Evolutionary conservation across 2,113 vertebrate species (phyloP), one percentile per base, ranked within the genome.

Genomic region (Acrocephalus arundinaceus): DNA sequence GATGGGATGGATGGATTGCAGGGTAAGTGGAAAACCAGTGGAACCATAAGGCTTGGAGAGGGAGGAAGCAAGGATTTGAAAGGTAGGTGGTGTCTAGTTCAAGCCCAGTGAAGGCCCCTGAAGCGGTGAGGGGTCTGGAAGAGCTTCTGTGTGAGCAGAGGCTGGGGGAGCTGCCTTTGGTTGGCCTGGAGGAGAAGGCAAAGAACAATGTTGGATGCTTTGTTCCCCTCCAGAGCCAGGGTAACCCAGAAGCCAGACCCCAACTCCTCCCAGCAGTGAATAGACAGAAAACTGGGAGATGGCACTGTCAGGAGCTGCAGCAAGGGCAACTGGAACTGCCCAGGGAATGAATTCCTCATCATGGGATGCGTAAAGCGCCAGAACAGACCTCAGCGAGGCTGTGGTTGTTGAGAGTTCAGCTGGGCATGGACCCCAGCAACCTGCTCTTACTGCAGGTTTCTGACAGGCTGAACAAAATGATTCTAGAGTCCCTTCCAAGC

Each of bases 301-400:
- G 37, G 7, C 15, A 21, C 14, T 30, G 30, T 8, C 54, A 68
- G 35, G 59, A 21, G 9, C 23, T 55, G 17, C 45, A 54, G 22
- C 8, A 54, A 63, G 23, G 39, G 10, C 5, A 37, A 8, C 3
- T 84, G 13, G 30, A 41, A 19, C 31, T 70, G 37, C 9, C 6
- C 21, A 16, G 25, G 59, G 28, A 55, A 55, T 13, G 13, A 39
- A 70, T 70, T 66, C 68, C 48, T 77, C 30, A 18, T 65, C 15
- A 21, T 4, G 9, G 30, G 55, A 73, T 7, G 2, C 24, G 21
- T 43, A 65, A 83, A 79, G 31, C 35, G 52, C 21, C 4, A 10
- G 59, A 35, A 13, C 18, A 73, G 35, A 9, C 7, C 4, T 1
- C 0, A 4, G 18, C 0, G 2, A 84, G n/a, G 27, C 27, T 66